Evolutionary conservation across 2,888 invertebrate genomes (phyloP), one percentile per base, ranked within the genome.

Genomic region (Seira sanloemensis): DNA sequence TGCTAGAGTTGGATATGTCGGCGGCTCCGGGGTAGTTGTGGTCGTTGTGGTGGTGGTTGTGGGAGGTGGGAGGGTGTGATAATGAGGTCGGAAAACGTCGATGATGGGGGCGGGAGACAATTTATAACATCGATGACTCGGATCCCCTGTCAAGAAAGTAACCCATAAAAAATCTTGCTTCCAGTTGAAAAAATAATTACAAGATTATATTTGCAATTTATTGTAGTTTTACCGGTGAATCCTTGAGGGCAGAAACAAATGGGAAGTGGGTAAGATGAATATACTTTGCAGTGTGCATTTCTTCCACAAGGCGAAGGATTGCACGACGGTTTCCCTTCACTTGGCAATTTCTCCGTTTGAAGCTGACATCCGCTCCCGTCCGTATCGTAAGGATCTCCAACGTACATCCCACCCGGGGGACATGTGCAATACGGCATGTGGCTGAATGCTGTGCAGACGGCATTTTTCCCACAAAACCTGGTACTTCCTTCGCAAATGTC

Each of bases 401-500:
- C 65, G 26, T 73, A 78, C 18, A 4, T 16, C 7, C 67, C 73
- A 4, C 78, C 85, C 7, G 76, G 71, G 0, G 71, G 67, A 69
- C 85, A 85, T 24, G 77, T 69, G 46, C 85, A 85, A n/a, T 81
- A 81, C 12, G 88, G 88, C 69, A 82, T 83, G 26, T 88, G 88
- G 27, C 86, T 86, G 46, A 87, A 78, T 0, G 74, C 77, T n/a
- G 65, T 74, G 66, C 88, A 88, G 4, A 7, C 94, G 94, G 89
- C 97, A 96, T 69, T 96, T 96, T 90, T 96, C 94, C 72, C 85
- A 58, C 85, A 85, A 74, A 81, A 81, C 27, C 71, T 92, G 91
- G 90, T 96, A 97, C 91, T 96, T 95, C 90, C 94, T 95, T 89
- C 93, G 92, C 54, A 93, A 91, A 88, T 94, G 94, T 21, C 94